Conservation (phyloP, 2,888 invertebrate species). For the Drosophila helvetica region DNA sequence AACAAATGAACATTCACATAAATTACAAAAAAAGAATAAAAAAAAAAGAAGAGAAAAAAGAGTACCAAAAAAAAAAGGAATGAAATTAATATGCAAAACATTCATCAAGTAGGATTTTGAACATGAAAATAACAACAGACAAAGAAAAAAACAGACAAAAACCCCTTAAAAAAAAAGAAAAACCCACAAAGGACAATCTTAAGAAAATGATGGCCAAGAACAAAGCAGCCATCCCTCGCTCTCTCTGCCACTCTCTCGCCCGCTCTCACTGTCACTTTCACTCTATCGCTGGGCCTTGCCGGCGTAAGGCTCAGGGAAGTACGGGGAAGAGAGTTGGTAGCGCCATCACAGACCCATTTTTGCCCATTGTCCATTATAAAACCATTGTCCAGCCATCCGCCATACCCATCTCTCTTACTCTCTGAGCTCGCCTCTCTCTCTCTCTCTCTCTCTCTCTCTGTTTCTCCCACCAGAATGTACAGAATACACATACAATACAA, state of each 20-base stretch:
- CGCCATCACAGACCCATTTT: conserved; percentile 45
- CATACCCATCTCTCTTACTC: conserved; percentile 35
- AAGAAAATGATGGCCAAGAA: conserved; percentile 39
- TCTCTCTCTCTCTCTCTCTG: conserved; percentile 19
- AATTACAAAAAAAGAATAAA: conserved; percentile 32
- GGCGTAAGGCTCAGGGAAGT: not conserved
- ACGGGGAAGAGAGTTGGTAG: conserved; percentile 10
- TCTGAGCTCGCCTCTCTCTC: conserved; percentile 6
- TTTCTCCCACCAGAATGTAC: not conserved
- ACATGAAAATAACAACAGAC: conserved; percentile 39
- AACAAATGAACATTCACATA: conserved; percentile 41
- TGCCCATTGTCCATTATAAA: conserved; percentile 66
- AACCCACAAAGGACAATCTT: conserved; percentile 24
- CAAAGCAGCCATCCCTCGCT: conserved; percentile 15
- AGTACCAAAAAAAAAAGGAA: conserved; percentile 28
- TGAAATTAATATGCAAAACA: conserved; percentile 46
- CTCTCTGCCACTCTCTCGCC: conserved; percentile 6
- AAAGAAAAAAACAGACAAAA: conserved; percentile 23
- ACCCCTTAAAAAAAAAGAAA: conserved; percentile 17
- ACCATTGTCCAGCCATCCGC: conserved; percentile 73
- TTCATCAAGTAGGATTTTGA: conserved; percentile 46
- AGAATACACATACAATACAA: not conserved
- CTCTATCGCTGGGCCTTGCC: not conserved
- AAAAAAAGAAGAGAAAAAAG: not conserved
- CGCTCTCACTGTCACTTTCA: conserved; percentile 19